Evolutionary conservation across 2,113 vertebrate genomes (phyloP).

Genomic region (Xyrauchen texanus): DNA sequence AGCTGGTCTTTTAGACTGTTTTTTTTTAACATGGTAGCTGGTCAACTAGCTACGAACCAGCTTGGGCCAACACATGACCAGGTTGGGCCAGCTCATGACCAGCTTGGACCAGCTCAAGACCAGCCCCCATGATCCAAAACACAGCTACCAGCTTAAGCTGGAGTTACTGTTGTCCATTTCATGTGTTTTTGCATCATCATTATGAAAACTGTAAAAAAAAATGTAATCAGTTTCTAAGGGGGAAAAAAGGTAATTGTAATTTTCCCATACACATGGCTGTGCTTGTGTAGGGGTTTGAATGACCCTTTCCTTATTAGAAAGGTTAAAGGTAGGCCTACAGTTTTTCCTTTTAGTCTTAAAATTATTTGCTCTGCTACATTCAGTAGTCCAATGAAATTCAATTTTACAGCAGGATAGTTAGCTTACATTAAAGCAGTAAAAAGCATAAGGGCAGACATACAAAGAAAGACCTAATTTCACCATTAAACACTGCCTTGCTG

Average conservation of each 20-base stretch:
- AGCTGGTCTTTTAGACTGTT: too few relatives aligned
- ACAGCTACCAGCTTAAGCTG: too few relatives aligned
- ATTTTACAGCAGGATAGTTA: constrained; percentile 27
- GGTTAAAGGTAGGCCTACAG: constrained; percentile 25
- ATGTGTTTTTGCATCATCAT: too few relatives aligned
- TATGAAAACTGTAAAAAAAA: too few relatives aligned
- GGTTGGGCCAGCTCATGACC: too few relatives aligned
- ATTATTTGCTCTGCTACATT: constrained; percentile 19
- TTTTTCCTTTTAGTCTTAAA: constrained; percentile 29
- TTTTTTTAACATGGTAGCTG: too few relatives aligned
- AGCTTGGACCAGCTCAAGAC: too few relatives aligned
- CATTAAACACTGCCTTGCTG: constrained; percentile 36
- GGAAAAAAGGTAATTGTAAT: background rate
- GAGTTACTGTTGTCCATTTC: too few relatives aligned
- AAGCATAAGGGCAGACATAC: background rate
- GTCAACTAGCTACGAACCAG: too few relatives aligned
- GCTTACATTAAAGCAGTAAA: constrained; percentile 38
- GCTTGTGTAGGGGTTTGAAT: constrained; percentile 4
- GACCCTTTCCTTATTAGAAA: constrained; percentile 24
- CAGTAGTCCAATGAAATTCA: constrained; percentile 43
- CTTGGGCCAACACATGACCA: too few relatives aligned
- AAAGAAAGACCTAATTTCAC: constrained; percentile 46
- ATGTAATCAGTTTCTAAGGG: background rate
- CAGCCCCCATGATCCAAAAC: too few relatives aligned
- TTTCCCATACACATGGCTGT: constrained; percentile 9